Percentiles rank a stretch among this genome's conserved stretches.
These are phyloP conservation scores for Acanthococcus lagerstroemiae DNA, from an alignment of 2,888 invertebrate species.

Conservation along the genomic window DNA sequence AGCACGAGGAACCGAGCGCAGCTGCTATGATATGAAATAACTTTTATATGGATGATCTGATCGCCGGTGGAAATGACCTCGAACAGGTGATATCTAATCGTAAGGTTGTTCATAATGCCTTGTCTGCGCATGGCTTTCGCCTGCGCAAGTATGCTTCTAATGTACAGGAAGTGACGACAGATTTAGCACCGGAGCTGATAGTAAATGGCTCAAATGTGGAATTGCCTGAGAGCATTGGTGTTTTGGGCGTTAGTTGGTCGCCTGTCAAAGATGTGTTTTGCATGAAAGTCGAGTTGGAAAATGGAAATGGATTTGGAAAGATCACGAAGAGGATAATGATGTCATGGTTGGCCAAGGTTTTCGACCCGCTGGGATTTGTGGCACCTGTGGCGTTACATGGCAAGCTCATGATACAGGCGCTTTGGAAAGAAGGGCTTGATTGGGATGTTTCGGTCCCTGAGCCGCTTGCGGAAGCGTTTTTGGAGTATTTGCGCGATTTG, in stretches of 20 bases:
- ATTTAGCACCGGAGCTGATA: no score
- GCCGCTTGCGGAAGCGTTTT: neutral
- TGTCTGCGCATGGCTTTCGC: neutral
- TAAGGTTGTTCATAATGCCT: neutral
- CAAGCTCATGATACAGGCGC: neutral
- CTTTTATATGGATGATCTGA: neutral
- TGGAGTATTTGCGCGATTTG: neutral
- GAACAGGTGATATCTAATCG: neutral
- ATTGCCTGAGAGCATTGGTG: neutral
- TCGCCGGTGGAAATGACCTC: neutral
- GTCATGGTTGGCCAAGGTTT: neutral
- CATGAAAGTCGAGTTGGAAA: neutral
- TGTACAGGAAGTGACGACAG: neutral
- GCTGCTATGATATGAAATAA: neutral
- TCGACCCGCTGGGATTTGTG: neutral
- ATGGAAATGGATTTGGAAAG: no score
- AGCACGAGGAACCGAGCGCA: neutral
- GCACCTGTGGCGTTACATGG: neutral
- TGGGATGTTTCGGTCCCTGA: neutral
- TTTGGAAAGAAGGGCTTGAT: neutral
- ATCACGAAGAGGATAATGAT: neutral
- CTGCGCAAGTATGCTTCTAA: neutral
- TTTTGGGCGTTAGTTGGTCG: neutral
- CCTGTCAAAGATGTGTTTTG: neutral
- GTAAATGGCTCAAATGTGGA: no score